Conservation (phyloP, 2,888 invertebrate species). For the Polyommatus icarus region DNA sequence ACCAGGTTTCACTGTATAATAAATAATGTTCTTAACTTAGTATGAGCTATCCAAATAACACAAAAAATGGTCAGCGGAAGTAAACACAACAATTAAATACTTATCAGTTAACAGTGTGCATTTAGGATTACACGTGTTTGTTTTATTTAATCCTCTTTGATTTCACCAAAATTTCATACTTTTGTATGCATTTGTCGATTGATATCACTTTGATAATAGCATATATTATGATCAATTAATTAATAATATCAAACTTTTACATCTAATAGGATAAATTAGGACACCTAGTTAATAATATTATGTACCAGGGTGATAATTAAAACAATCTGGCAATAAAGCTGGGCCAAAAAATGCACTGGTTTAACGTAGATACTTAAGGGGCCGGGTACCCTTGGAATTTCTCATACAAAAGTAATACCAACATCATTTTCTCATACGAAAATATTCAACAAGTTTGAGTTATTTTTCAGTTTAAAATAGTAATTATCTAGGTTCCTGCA, state of each 20-base stretch:
- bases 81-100: neutral
- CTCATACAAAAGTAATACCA: too few relatives aligned
- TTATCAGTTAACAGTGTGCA: neutral
- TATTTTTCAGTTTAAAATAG: too few relatives aligned
- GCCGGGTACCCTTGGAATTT: too few relatives aligned
- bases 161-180: neutral
- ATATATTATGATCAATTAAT: conserved; percentile 16
- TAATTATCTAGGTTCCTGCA: too few relatives aligned
- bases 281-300: too few relatives aligned
- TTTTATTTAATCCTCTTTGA: neutral
- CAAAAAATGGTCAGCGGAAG: neutral
- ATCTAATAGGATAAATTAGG: neutral
- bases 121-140: neutral
- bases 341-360: too few relatives aligned
- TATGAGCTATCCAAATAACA: neutral
- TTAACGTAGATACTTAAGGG: too few relatives aligned
- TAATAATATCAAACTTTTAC: neutral
- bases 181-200: conserved; percentile 10
- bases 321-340: too few relatives aligned
- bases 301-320: too few relatives aligned
- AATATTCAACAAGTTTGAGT: too few relatives aligned
- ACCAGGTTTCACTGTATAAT: too few relatives aligned
- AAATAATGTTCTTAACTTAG: neutral
- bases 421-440: too few relatives aligned
- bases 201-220: neutral